Evolutionary conservation across 2,797 vertebrate genomes (phyloP), one percentile per base, ranked within the genome.

Genomic region (Crocodylus rhombifer): DNA sequence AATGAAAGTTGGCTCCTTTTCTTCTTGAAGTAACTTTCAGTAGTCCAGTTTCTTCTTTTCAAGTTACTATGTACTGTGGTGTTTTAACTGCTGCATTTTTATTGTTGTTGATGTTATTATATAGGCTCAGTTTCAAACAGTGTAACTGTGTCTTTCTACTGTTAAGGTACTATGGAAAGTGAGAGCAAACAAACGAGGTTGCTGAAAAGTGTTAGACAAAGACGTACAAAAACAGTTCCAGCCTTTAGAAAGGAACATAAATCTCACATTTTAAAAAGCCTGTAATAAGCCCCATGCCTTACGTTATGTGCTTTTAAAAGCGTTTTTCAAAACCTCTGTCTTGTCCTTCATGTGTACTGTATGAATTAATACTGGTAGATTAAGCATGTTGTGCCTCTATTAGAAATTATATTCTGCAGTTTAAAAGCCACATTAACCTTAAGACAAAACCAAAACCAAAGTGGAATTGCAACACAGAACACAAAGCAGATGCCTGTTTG

Each of bases 131-230:
- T 96, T 96, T 92, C 88, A 92, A 95, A 94, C 92, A 92, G 86
- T 95, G 94, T 92, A 88, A 91, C 88, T 97, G 88, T 97, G 75
- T 96, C 78, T 78, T 96, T 87, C 80, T 97, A 67, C 94, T 95
- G 85, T 96, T 94, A 97, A 74, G 98, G 98, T 98, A 98, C 97
- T 96, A 62, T 93, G 96, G 51, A 96, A 91, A 92, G 89, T 75
- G 86, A 90, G 94, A 88, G 84, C 91, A 87, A 84, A 56, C 82
- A 80, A 61, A 4, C 61, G 80, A 92, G 42, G 80, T 97, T 78
- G 21, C 21, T 73, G 89, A 86, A 86, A 78, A 87, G 88, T 80
- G 77, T 51, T 16, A 13, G 51, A 67, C 93, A 86, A 91, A 82
- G 94, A 86, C 67, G n/a, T 17, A 15, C 69, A 55, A 74, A 88